Percentiles rank a stretch among this genome's conserved stretches.
Evolutionary conservation across 1,140 invertebrate species (phyloP).

Genomic region (Phymorhynchus buccinoides): DNA sequence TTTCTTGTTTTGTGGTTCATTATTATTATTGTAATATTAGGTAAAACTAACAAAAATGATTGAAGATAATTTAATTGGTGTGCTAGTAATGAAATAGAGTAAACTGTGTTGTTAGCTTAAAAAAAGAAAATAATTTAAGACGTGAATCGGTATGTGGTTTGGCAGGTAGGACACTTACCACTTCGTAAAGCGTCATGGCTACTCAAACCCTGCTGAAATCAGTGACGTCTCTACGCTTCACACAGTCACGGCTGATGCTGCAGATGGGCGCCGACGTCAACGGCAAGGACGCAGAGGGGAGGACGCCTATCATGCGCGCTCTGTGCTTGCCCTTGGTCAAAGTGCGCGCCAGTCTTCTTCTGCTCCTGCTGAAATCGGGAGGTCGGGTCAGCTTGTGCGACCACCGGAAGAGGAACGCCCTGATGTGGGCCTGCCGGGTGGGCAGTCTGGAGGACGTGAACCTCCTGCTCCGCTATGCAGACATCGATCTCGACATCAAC

Average conservation of each 20-base stretch:
- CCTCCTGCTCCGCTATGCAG: not conserved
- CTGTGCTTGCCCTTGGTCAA: not conserved
- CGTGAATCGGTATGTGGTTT: too few relatives aligned
- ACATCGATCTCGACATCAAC: constrained; percentile 12
- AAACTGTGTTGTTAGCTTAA: too few relatives aligned
- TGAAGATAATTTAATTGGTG: too few relatives aligned
- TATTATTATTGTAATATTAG: too few relatives aligned
- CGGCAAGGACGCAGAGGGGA: not conserved
- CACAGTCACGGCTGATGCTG: constrained; percentile 7
- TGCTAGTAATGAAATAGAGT: too few relatives aligned
- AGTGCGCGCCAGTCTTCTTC: not conserved
- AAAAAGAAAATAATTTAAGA: too few relatives aligned
- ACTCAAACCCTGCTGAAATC: constrained; percentile 14
- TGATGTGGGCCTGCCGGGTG: not conserved
- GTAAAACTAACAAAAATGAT: too few relatives aligned
- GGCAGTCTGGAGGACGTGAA: not conserved
- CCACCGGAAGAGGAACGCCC: not conserved
- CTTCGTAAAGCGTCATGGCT: not conserved
- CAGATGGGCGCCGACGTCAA: constrained; percentile 25
- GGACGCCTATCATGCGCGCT: constrained; percentile 1
- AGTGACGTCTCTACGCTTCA: constrained; percentile 8
- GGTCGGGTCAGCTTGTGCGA: not conserved
- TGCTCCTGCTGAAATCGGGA: not conserved
- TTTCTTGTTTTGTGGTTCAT: too few relatives aligned
- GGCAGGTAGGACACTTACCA: too few relatives aligned